phyloP scores from a whole-genome alignment of 2,888 invertebrate species.

The Volucella bombylans region DNA sequence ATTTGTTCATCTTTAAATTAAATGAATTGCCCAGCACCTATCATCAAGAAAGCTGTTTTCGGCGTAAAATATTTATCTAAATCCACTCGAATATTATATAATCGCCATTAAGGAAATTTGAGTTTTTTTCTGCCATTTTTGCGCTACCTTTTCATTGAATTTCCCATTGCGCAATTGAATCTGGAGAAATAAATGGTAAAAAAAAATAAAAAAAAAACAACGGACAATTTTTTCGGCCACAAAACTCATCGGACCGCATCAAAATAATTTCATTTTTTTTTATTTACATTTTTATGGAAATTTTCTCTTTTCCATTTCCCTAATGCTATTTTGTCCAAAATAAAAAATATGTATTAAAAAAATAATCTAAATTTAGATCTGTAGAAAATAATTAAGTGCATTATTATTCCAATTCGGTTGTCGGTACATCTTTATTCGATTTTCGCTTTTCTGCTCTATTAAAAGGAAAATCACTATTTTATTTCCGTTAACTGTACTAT shows the following conservation, averaged over 20 bases:
- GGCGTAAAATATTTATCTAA: slow-evolving; percentile 11
- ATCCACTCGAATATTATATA: slow-evolving; percentile 17
- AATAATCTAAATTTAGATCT: slow-evolving; percentile 32
- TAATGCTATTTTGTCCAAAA: not conserved
- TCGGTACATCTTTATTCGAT: not conserved
- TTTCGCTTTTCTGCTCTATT: slow-evolving; percentile 32
- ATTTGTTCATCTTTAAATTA: not conserved
- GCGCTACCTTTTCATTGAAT: not conserved
- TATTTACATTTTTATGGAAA: not conserved
- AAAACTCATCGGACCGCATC: slow-evolving; percentile 34
- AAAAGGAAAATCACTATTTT: slow-evolving; percentile 21
- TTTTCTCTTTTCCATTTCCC: slow-evolving; percentile 19
- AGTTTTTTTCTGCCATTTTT: slow-evolving; percentile 24
- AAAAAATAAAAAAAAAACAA: slow-evolving; percentile 33
- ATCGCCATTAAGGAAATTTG: slow-evolving; percentile 15
- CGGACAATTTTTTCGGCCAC: slow-evolving; percentile 50
- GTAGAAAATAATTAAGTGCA: slow-evolving; percentile 18
- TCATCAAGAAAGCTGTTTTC: slow-evolving; percentile 1
- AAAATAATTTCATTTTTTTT: slow-evolving; percentile 34
- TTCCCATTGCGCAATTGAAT: slow-evolving; percentile 36
- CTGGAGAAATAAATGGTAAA: slow-evolving; percentile 18
- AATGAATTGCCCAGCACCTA: not conserved
- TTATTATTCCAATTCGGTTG: not conserved
- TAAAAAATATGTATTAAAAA: slow-evolving; percentile 1
- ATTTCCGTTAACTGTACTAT: slow-evolving; percentile 18